Base-by-base conservation (phyloP, 2,797 vertebrate species). In the Sebastes miniatus region DNA sequence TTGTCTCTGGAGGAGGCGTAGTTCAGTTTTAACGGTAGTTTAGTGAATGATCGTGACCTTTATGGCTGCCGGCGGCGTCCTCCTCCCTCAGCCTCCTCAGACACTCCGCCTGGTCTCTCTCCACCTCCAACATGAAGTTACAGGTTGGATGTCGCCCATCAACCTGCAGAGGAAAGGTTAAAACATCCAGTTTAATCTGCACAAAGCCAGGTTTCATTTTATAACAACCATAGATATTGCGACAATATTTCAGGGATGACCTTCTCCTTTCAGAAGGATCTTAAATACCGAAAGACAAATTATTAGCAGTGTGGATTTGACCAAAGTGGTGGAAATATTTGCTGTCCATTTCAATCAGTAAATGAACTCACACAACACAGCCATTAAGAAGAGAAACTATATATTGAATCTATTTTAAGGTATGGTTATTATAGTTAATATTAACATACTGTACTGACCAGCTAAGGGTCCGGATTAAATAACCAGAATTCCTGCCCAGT, bases 71-170 rank as follows among this genome's bases (percentile, higher is more conserved):
- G 27, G 13, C n/a, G 2, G 67, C 58, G 27, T 83, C 69, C 67
- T 91, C 81, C 76, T 90, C 83, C 63, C 27, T 71, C 76, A 94
- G 90, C 73, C 39, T 82, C 79, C 52, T 78, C 80, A 82, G 16
- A 76, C 93, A 94, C 84, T 93, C 91, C 0, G 25, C 54, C 71
- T 79, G 87, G 68, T 94, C 93, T 43, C 70, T 47, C 86, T 93
- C 87, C 89, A 94, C 86, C 87, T 94, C 92, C 89, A 92, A 7
- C 82, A 94, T 73, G 81, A 94, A 93, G 87, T 92, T 93, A 43
- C 93, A 94, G n/a, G 81, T 93, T 1, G 93, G 93, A 69, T 94
- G 91, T n/a, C 89, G 89, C n/a, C 89, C 64, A 1, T 77, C 64
- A 3, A 85, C 90, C 93, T 94, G 84, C 0, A 4, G 73, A 8